phyloP scores from a whole-genome alignment of 2,888 invertebrate genomes.

The Dynastes maya region DNA sequence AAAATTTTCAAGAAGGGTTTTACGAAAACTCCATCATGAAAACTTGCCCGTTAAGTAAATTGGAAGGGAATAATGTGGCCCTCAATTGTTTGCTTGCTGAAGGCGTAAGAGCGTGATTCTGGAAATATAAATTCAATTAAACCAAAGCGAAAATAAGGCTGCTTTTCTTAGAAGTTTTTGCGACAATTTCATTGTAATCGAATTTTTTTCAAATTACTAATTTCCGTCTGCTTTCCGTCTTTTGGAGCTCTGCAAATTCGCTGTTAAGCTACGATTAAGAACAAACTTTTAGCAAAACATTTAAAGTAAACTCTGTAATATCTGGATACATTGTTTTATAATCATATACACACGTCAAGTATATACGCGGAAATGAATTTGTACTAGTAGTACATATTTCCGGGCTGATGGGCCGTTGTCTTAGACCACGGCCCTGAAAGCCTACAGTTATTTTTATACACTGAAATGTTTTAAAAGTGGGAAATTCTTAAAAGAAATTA shows the following conservation, averaged over 20 bases:
- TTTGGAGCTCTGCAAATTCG: neutral
- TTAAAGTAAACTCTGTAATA: neutral
- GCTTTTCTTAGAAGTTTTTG: conserved; percentile 16
- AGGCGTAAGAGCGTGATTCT: neutral
- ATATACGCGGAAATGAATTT: too few species aligned
- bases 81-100: neutral
- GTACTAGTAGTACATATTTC: too few species aligned
- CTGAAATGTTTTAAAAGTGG: too few species aligned
- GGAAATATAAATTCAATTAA: conserved; percentile 21
- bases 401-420: too few species aligned
- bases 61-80: neutral
- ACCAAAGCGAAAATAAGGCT: conserved; percentile 12
- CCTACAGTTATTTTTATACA: too few species aligned
- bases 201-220: conserved; percentile 13
- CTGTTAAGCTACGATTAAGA: neutral
- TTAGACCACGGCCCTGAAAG: too few species aligned
- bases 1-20: too few species aligned
- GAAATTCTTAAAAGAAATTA: too few species aligned
- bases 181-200: conserved; percentile 16
- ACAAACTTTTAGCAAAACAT: conserved; percentile 9
- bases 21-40: too few species aligned
- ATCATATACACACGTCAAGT: too few species aligned
- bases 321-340: neutral
- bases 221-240: neutral
- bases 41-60: too few species aligned